Percentiles rank a stretch among this genome's conserved stretches.
phyloP scores from a whole-genome alignment of 2,113 vertebrate genomes.

The Mirza zaza region DNA sequence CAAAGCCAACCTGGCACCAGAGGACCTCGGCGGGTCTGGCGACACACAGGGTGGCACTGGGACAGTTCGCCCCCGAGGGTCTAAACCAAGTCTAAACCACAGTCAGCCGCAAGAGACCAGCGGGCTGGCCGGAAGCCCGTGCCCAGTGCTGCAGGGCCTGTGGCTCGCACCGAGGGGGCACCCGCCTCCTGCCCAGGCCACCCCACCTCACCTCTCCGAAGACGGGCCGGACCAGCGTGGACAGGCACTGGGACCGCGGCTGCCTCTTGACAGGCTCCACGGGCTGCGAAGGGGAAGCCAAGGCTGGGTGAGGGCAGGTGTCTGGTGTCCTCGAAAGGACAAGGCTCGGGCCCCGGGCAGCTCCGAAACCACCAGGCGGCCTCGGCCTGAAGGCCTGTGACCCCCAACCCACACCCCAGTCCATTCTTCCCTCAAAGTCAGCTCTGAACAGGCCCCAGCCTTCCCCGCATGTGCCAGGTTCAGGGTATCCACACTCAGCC shows the following conservation, averaged over 20 bases:
- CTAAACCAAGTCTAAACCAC: too few relatives aligned
- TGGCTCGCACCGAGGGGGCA: too few relatives aligned
- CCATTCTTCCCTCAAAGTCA: too few relatives aligned
- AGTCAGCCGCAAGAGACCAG: too few relatives aligned
- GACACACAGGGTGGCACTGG: rapidly evolving
- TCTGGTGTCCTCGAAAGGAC: too few relatives aligned
- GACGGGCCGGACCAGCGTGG: constrained; percentile 94
- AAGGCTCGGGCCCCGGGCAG: neutral
- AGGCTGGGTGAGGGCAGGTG: neutral
- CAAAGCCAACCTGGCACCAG: neutral
- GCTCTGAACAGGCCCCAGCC: neutral
- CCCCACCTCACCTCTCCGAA: constrained; percentile 93
- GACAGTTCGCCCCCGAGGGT: neutral
- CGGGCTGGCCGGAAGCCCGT: too few relatives aligned
- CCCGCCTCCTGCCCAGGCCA: neutral
- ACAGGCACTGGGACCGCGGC: constrained; percentile 94
- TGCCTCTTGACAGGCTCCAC: constrained; percentile 93
- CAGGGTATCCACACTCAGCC: neutral
- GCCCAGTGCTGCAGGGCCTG: too few relatives aligned
- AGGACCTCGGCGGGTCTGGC: neutral
- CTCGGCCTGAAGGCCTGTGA: neutral
- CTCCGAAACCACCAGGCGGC: neutral
- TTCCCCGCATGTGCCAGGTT: neutral
- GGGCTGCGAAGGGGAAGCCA: constrained; percentile 70
- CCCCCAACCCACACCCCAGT: neutral